phyloP scores from a whole-genome alignment of 2,113 vertebrate genomes.

The Toxotes jaculatrix region DNA sequence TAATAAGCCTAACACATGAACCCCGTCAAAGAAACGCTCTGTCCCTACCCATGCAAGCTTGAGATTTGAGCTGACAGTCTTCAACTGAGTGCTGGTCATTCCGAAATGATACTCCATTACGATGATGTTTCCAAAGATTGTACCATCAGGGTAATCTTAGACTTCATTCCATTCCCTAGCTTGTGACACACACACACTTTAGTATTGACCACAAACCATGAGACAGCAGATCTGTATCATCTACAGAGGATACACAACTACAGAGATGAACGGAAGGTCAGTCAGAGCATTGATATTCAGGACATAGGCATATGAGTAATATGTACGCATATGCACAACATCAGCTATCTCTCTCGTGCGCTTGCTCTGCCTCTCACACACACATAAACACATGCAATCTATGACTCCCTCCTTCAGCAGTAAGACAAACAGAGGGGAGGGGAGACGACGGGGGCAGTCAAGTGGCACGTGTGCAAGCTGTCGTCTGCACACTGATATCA shows the following conservation, averaged over 20 bases:
- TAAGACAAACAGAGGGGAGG: conserved; percentile 73
- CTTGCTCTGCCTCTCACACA: neutral
- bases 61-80: conserved; percentile 32
- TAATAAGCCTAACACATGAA: conserved; percentile 19
- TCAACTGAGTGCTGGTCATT: conserved; percentile 34
- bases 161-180: conserved; percentile 26
- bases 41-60: conserved; percentile 22
- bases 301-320: conserved; percentile 53
- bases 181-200: conserved; percentile 29
- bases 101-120: conserved; percentile 48
- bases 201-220: conserved; percentile 65
- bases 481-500: conserved; percentile 76
- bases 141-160: conserved; percentile 61
- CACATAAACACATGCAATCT: conserved; percentile 30
- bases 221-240: conserved; percentile 62
- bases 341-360: conserved; percentile 33
- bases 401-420: conserved; percentile 59
- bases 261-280: conserved; percentile 69
- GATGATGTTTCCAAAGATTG: conserved; percentile 46
- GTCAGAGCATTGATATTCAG: conserved; percentile 59
- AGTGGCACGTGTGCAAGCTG: conserved; percentile 80
- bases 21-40: neutral
- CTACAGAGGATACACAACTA: conserved; percentile 35
- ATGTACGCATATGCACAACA: conserved; percentile 65
- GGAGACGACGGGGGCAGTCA: conserved; percentile 69